A percentile compares a stretch with the other conserved stretches of the same genome.
Conservation (phyloP, 37 sponge, comb jelly and placozoan species). For the Beroe ovata region DNA sequence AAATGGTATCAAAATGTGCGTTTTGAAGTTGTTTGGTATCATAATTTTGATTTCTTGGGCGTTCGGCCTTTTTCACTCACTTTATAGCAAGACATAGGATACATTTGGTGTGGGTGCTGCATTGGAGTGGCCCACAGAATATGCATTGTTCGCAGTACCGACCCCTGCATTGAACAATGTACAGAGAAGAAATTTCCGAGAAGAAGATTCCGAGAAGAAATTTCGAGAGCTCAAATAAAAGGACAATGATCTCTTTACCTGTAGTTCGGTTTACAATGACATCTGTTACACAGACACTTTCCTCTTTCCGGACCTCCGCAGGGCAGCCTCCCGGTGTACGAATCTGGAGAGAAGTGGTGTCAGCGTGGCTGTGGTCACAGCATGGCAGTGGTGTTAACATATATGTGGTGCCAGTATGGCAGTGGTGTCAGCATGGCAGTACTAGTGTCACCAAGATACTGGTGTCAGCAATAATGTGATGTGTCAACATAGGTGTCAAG, state of each 20-base stretch:
- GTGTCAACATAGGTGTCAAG: too few species aligned
- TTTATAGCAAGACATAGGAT: slow-evolving; percentile 41
- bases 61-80: slow-evolving; percentile 30
- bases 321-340: not conserved
- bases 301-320: slow-evolving; percentile 43
- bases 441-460: not conserved
- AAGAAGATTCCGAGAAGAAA: too few species aligned
- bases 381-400: not conserved
- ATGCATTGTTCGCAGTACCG: slow-evolving; percentile 62
- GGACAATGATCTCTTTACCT: too few species aligned
- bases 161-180: slow-evolving; percentile 7
- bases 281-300: slow-evolving; percentile 52
- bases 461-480: not conserved
- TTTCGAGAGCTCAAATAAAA: too few species aligned
- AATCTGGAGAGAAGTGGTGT: not conserved
- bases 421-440: not conserved
- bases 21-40: too few species aligned
- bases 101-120: slow-evolving; percentile 36
- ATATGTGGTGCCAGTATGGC: too few species aligned
- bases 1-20: too few species aligned
- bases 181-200: too few species aligned
- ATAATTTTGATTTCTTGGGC: too few species aligned
- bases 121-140: slow-evolving; percentile 55
- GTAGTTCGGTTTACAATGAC: slow-evolving; percentile 57
- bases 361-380: not conserved